Base-by-base conservation (phyloP, 2,113 vertebrate genomes). In the Prochilodus magdalenae region DNA sequence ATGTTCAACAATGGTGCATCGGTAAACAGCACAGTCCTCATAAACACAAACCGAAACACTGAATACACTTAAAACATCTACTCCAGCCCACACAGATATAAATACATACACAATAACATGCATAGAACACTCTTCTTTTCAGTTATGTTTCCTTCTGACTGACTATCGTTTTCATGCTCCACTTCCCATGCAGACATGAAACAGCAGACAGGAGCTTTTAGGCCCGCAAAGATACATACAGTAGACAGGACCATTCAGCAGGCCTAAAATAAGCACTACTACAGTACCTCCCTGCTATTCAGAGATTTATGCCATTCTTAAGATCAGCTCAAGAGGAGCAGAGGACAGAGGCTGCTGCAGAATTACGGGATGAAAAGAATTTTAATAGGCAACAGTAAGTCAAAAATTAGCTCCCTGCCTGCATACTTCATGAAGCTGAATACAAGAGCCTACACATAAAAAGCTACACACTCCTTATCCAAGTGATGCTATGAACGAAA, bases 121-220 rank as follows among this genome's bases (percentile, higher is more conserved):
- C 49, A 59, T 10, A 51, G 36, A 24, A 40, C 65, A 26, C 57
- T 53, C n/a, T 47, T 66, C 26, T 71, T 47, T 30, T 30, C 60
- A 53, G 36, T 69, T 29, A 78, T 47, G 40, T 33, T 72, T 83
- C 70, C 44, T 76, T 76, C 73, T 80, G 84, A 79, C 79, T 76
- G 79, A 60, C 73, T 80, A 66, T 73, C 36, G 27, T 65, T 85
- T 75, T 85, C 81, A 83, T 81, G 84, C 71, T 51, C 75, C 79
- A 87, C 62, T 86, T 87, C 84, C 79, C 79, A 70, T 33, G 47
- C 60, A 80, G 73, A 75, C 74, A 77, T 44, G n/a, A 77, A 59
- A 83, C 57, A 27, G 33, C 66, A 78, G 81, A 73, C 60, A 22
- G 66, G 59, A 57, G 69, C 74, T 57, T 75, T 69, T 30, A 55